phyloP scores from a whole-genome alignment of 2,113 vertebrate genomes.

The Fukomys damarensis region DNA sequence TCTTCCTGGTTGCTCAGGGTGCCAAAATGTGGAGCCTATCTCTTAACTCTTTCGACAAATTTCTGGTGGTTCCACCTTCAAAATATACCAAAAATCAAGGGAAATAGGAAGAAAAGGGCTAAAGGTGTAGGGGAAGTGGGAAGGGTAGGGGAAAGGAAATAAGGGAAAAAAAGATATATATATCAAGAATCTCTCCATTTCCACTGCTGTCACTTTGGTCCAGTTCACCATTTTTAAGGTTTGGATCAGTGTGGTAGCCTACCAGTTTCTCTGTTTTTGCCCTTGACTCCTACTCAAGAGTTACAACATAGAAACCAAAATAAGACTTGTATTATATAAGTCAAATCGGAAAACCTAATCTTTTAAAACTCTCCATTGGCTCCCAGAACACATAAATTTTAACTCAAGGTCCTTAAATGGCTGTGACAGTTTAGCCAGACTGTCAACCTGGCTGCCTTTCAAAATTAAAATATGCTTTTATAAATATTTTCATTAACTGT shows the following conservation, averaged over 20 bases:
- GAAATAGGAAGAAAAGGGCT: too few relatives aligned
- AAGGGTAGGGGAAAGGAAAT: too few relatives aligned
- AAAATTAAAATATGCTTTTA: constrained; percentile 31
- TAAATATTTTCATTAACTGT: constrained; percentile 4
- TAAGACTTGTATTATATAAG: not conserved
- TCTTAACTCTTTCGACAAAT: constrained; percentile 17
- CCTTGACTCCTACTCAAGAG: not conserved
- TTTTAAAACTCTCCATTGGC: not conserved
- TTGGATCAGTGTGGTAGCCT: not conserved
- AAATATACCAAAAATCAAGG: too few relatives aligned
- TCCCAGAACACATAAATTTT: not conserved
- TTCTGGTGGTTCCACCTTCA: not conserved
- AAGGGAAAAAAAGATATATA: too few relatives aligned
- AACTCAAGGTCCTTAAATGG: not conserved
- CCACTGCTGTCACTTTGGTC: not conserved
- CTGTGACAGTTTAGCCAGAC: not conserved
- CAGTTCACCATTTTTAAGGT: not conserved
- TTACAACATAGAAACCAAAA: not conserved
- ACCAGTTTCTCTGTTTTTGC: not conserved
- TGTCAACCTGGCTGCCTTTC: not conserved
- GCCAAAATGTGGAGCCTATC: not conserved
- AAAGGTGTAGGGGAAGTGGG: too few relatives aligned
- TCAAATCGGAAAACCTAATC: not conserved
- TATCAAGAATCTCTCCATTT: not conserved
- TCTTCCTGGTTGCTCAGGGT: not conserved